A percentile compares a stretch with the other conserved stretches of the same genome.
Evolutionary conservation across 1,140 invertebrate species (phyloP).

Genomic region (Brachionus koreanus): DNA sequence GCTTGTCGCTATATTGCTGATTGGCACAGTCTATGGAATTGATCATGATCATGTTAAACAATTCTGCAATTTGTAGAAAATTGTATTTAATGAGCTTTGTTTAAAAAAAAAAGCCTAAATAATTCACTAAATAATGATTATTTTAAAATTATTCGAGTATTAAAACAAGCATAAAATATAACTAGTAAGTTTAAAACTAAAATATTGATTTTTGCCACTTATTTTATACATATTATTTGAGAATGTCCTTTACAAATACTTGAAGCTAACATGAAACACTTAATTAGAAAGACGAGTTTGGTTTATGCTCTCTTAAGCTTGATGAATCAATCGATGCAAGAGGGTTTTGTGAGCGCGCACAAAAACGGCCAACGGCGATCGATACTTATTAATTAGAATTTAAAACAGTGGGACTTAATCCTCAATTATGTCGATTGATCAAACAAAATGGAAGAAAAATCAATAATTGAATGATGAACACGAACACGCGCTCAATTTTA

Average conservation of each 20-base stretch:
- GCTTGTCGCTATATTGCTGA: not conserved
- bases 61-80: not conserved
- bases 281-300: not conserved
- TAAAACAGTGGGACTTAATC: slow-evolving; percentile 21
- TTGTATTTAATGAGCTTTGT: not conserved
- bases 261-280: slow-evolving; percentile 8
- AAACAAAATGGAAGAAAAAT: slow-evolving; percentile 5
- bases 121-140: slow-evolving; percentile 20
- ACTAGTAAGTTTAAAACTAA: not conserved
- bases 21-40: not conserved
- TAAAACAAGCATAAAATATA: not conserved
- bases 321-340: not conserved
- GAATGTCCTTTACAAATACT: slow-evolving; percentile 27
- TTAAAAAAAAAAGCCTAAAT: slow-evolving; percentile 8
- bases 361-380: slow-evolving; percentile 20
- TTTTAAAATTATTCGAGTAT: slow-evolving; percentile 29
- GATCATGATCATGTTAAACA: not conserved
- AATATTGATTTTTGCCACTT: slow-evolving; percentile 12
- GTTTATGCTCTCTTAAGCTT: slow-evolving; percentile 22
- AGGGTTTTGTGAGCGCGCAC: not conserved
- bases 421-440: slow-evolving; percentile 24
- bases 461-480: slow-evolving; percentile 5
- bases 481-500: slow-evolving; percentile 10
- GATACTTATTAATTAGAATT: slow-evolving; percentile 14
- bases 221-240: not conserved